A percentile compares a stretch with the other conserved stretches of the same genome.
phyloP scores from a whole-genome alignment of 2,888 invertebrate genomes.

The Lasioglossum vierecki region DNA sequence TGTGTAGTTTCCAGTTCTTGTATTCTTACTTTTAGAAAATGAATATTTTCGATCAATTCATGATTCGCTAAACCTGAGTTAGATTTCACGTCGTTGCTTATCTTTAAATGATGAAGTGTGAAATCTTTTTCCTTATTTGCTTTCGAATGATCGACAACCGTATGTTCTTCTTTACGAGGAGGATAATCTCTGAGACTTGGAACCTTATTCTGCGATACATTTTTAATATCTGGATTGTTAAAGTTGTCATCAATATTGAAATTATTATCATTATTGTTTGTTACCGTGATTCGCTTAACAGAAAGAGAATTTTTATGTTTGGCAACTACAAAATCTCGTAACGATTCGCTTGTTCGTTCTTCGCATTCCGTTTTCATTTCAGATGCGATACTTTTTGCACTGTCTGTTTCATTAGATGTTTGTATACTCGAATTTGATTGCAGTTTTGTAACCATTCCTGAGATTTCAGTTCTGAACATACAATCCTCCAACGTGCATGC shows the following conservation, averaged over 20 bases:
- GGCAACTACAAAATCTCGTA: conserved; percentile 64
- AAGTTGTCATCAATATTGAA: conserved; percentile 68
- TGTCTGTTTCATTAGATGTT: conserved; percentile 30
- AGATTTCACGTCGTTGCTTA: conserved; percentile 35
- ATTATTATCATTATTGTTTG: conserved; percentile 41
- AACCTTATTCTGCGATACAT: conserved; percentile 69
- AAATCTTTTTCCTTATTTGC: conserved; percentile 60
- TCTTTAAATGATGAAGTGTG: conserved; percentile 30
- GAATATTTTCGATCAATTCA: conserved; percentile 39
- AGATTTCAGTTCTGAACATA: conserved; percentile 74
- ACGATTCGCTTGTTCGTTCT: conserved; percentile 58
- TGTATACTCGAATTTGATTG: conserved; percentile 64
- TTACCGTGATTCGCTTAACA: conserved; percentile 38
- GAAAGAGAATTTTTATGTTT: conserved; percentile 59
- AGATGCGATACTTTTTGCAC: conserved; percentile 63
- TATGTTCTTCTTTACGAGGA: conserved; percentile 76
- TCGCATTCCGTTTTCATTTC: conserved; percentile 67
- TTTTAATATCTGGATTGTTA: conserved; percentile 70
- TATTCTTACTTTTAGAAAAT: conserved; percentile 30
- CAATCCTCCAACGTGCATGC: conserved; percentile 77
- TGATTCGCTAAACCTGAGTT: conserved; percentile 29
- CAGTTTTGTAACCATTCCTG: conserved; percentile 72
- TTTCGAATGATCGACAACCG: conserved; percentile 51
- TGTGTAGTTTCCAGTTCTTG: conserved; percentile 82
- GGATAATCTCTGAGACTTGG: conserved; percentile 79